These are phyloP conservation scores for Drosophila repletoides DNA, from an alignment of 1,140 invertebrate species.

Conservation along the genomic window DNA sequence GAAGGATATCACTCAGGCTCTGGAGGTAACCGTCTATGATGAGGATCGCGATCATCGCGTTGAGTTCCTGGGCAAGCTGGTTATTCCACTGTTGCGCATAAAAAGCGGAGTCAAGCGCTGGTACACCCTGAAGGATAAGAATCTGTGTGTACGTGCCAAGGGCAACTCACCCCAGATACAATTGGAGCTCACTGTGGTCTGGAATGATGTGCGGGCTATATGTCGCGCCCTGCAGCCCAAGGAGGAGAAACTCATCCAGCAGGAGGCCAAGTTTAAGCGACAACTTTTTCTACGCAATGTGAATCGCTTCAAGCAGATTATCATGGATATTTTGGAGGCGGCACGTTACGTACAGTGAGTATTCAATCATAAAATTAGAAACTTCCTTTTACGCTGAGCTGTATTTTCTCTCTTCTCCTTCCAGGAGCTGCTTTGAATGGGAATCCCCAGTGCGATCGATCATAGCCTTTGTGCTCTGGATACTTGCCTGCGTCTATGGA, in stretches of 20 bases:
- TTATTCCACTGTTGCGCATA: constrained; percentile 94
- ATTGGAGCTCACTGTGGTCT: constrained; percentile 95
- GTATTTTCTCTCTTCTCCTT: neutral
- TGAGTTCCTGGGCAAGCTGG: constrained; percentile 97
- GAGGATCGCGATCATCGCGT: constrained; percentile 99
- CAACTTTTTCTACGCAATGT: constrained; percentile 97
- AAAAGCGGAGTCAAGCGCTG: constrained; percentile 96
- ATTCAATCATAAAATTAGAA: neutral
- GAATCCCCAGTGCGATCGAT: constrained; percentile 95
- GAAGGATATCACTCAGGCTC: constrained; percentile 97
- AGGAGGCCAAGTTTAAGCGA: constrained; percentile 97
- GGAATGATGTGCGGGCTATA: constrained; percentile 94
- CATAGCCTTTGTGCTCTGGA: constrained; percentile 92
- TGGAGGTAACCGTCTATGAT: constrained; percentile 99
- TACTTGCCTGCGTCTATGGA: constrained; percentile 83
- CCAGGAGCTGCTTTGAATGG: constrained; percentile 98
- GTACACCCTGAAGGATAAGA: constrained; percentile 99
- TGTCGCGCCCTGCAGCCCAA: constrained; percentile 96
- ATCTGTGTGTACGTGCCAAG: constrained; percentile 93
- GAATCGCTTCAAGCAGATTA: constrained; percentile 94
- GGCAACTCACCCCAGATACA: constrained; percentile 94
- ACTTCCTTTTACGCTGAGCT: too few relatives aligned
- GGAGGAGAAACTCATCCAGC: constrained; percentile 97
- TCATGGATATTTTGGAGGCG: constrained; percentile 93
- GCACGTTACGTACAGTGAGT: constrained; percentile 96